Conservation (phyloP, 2,113 vertebrate species). For the Hystrix cristata region DNA sequence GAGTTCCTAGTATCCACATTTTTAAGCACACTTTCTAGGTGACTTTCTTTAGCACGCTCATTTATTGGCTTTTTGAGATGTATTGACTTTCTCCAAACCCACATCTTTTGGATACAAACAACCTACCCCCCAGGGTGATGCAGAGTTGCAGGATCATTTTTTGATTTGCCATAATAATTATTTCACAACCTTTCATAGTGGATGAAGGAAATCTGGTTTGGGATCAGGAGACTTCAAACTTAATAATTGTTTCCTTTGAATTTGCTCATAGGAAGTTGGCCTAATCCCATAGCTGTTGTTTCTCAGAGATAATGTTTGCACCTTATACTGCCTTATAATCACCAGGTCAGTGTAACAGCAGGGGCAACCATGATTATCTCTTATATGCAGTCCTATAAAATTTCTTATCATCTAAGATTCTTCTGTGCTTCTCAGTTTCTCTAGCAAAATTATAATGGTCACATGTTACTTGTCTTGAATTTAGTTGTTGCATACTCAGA, state of each 20-base stretch:
- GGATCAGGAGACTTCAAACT: conserved; percentile 7
- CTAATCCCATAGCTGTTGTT: background rate
- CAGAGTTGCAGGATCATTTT: background rate
- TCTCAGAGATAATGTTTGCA: conserved; percentile 39
- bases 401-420: conserved; percentile 7
- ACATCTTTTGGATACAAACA: background rate
- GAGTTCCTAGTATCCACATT: background rate
- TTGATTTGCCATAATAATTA: conserved; percentile 3
- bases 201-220: conserved; percentile 43
- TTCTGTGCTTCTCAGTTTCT: conserved; percentile 31
- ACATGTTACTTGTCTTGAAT: background rate
- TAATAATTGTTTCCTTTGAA: conserved; percentile 51
- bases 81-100: background rate
- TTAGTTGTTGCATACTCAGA: background rate
- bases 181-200: background rate
- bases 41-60: background rate
- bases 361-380: background rate
- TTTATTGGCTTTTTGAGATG: background rate
- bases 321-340: background rate
- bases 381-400: background rate
- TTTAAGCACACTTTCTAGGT: background rate
- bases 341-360: background rate
- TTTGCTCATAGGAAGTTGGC: background rate
- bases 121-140: background rate
- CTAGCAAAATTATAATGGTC: background rate